These are phyloP conservation scores for Steatornis caripensis DNA, from an alignment of 2,113 vertebrate genomes.

Conservation along the genomic window DNA sequence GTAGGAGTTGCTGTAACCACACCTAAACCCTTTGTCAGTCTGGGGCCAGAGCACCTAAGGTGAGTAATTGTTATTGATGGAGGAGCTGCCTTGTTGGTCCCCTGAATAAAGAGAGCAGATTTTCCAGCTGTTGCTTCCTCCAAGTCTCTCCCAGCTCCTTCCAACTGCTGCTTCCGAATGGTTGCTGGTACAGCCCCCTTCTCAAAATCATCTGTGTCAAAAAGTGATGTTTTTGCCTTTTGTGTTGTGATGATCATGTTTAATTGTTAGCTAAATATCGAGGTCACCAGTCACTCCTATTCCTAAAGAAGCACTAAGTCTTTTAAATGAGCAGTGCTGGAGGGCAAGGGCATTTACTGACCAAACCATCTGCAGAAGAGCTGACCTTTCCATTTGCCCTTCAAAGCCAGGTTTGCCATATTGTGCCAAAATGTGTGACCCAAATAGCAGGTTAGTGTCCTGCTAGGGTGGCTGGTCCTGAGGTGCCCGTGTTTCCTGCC, in stretches of 20 bases:
- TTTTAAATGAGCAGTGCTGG: background rate
- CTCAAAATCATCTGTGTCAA: background rate
- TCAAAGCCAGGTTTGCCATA: background rate
- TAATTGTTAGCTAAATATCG: background rate
- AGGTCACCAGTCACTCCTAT: constrained; percentile 5
- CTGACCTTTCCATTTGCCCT: background rate
- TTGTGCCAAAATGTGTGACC: background rate
- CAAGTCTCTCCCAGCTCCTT: background rate
- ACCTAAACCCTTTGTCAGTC: background rate
- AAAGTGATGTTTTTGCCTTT: background rate
- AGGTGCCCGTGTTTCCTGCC: background rate
- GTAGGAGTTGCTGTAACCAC: background rate
- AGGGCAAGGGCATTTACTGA: constrained; percentile 12
- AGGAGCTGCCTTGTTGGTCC: background rate
- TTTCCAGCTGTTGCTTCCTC: background rate
- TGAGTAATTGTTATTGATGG: background rate
- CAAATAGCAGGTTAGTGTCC: background rate
- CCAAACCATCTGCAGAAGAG: background rate
- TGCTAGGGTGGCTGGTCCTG: background rate
- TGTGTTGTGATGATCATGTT: background rate
- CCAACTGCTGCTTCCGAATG: background rate
- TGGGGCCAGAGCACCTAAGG: background rate
- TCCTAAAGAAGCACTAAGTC: background rate
- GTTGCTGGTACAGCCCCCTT: background rate
- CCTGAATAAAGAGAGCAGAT: background rate